phyloP scores from a whole-genome alignment of 2,888 invertebrate species.

The Oxyteleia sp. region DNA sequence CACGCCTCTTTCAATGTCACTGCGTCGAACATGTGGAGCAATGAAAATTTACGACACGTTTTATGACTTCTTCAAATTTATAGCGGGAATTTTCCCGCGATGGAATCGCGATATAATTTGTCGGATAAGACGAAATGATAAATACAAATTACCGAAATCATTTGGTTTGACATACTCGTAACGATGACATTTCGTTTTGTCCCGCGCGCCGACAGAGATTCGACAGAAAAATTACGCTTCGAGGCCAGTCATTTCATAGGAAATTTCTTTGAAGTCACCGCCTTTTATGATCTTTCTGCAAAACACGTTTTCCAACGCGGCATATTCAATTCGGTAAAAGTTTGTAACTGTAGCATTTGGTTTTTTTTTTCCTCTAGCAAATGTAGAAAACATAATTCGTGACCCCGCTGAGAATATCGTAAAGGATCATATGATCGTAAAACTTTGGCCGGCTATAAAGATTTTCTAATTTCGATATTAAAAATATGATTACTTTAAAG shows the following conservation, averaged over 20 bases:
- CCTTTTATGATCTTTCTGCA: constrained; percentile 81
- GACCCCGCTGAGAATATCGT: constrained; percentile 54
- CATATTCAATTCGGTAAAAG: constrained; percentile 62
- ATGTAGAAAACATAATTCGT: constrained; percentile 31
- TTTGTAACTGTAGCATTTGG: constrained; percentile 56
- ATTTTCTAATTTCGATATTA: constrained; percentile 37
- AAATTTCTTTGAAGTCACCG: constrained; percentile 86
- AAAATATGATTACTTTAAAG: constrained; percentile 5
- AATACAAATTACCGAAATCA: constrained; percentile 55
- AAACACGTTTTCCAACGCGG: constrained; percentile 62
- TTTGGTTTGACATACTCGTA: constrained; percentile 42
- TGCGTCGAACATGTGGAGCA: constrained; percentile 43
- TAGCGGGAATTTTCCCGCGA: background rate
- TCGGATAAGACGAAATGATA: constrained; percentile 44
- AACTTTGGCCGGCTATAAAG: constrained; percentile 8
- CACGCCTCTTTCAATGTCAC: constrained; percentile 52
- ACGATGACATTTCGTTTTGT: constrained; percentile 52
- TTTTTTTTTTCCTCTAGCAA: constrained; percentile 22
- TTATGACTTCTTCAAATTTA: constrained; percentile 43
- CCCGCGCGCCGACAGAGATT: constrained; percentile 81
- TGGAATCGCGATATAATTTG: constrained; percentile 38
- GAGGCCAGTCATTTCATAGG: constrained; percentile 85
- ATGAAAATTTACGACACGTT: constrained; percentile 42
- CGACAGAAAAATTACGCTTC: constrained; percentile 81
- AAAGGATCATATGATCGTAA: constrained; percentile 62